These are phyloP conservation scores for Promerops cafer DNA, from an alignment of 2,113 vertebrate species.

Conservation along the genomic window DNA sequence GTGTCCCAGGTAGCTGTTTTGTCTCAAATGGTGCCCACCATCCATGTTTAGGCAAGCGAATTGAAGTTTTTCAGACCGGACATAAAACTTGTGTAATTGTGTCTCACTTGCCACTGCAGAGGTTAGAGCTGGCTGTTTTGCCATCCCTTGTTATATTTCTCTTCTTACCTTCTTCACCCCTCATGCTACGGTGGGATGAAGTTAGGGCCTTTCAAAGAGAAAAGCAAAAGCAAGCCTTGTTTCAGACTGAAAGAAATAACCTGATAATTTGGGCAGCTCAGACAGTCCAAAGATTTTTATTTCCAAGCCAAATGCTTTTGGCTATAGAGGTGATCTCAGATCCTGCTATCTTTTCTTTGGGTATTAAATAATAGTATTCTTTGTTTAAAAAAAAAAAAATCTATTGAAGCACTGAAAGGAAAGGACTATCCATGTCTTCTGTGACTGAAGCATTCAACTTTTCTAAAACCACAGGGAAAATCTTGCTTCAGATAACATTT, in stretches of 20 bases:
- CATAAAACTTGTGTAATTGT: background rate
- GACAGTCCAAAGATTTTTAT: background rate
- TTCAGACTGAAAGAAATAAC: background rate
- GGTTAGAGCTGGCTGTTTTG: background rate
- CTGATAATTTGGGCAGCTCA: background rate
- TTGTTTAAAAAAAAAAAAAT: background rate
- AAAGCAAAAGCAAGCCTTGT: background rate
- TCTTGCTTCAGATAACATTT: background rate
- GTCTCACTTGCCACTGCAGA: background rate
- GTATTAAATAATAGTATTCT: background rate
- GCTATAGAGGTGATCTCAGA: background rate
- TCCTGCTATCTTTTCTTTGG: background rate
- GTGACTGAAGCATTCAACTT: background rate
- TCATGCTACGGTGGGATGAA: background rate
- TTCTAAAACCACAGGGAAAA: background rate
- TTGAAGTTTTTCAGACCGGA: background rate
- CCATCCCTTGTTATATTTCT: background rate
- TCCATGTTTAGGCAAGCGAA: background rate
- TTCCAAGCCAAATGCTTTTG: background rate
- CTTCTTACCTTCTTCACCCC: background rate
- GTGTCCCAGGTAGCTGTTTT: background rate
- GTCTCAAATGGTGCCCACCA: background rate
- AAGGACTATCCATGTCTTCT: background rate
- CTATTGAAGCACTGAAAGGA: background rate
- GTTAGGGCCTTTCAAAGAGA: background rate